phyloP scores from a whole-genome alignment of 2,888 invertebrate species.

The Dynastes grantii region DNA sequence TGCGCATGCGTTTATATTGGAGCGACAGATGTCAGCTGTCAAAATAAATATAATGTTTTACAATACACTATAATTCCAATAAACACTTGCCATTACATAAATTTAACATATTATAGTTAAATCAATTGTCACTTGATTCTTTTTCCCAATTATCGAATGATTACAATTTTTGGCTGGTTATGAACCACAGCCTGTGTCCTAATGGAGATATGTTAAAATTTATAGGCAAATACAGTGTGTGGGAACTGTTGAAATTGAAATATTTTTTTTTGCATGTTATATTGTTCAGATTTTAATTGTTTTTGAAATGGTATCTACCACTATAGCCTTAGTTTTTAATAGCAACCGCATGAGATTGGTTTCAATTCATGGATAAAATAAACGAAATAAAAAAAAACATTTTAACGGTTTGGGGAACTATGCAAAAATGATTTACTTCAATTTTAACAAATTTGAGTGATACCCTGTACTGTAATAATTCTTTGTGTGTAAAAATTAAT shows the following conservation, averaged over 20 bases:
- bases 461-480: not conserved
- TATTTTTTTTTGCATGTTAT: too few species aligned
- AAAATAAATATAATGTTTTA: not conserved
- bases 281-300: too few species aligned
- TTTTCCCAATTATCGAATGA: not conserved
- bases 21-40: conserved; percentile 8
- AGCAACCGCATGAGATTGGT: too few species aligned
- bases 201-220: not conserved
- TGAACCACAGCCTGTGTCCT: not conserved
- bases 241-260: too few species aligned
- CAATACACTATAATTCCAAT: not conserved
- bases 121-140: not conserved
- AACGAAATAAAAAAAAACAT: too few species aligned
- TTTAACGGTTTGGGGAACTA: too few species aligned
- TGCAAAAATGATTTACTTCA: too few species aligned
- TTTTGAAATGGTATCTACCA: too few species aligned
- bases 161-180: not conserved
- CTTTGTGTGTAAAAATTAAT: conserved; percentile 14
- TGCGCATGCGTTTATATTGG: not conserved
- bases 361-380: too few species aligned
- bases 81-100: not conserved
- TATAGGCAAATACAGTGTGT: not conserved
- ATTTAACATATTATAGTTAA: not conserved
- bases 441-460: too few species aligned
- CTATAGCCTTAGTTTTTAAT: too few species aligned